A percentile compares a stretch with the other conserved stretches of the same genome.
Conservation (phyloP, 2,797 vertebrate genomes). For the Spheniscus humboldti region DNA sequence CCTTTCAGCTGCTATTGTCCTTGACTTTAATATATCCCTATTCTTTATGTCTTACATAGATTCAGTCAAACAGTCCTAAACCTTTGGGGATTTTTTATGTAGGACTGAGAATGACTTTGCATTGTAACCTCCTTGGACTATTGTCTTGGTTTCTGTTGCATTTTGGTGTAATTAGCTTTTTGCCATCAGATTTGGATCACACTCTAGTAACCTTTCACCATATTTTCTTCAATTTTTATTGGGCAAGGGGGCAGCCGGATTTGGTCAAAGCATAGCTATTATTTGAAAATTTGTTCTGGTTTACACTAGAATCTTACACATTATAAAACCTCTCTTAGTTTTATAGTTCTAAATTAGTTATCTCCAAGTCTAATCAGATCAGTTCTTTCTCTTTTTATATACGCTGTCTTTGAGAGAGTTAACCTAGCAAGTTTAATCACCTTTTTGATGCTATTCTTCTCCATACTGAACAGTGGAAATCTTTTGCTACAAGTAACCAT, state of each 20-base stretch:
- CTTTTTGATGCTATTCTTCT: background rate
- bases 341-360: background rate
- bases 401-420: background rate
- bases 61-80: background rate
- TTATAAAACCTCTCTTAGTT: background rate
- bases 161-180: background rate
- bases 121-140: background rate
- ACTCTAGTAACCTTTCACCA: background rate
- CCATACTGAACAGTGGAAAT: background rate
- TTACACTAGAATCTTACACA: background rate
- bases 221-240: background rate
- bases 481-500: background rate
- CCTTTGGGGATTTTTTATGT: background rate
- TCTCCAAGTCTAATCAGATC: background rate
- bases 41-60: background rate
- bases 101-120: background rate
- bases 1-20: background rate
- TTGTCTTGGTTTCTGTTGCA: conserved; percentile 5
- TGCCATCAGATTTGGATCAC: background rate
- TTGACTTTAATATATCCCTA: conserved; percentile 1
- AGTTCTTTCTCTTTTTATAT: background rate
- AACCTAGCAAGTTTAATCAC: background rate
- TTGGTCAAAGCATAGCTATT: background rate
- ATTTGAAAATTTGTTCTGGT: background rate
- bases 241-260: background rate